A percentile compares a stretch with the other conserved stretches of the same genome.
These are phyloP conservation scores for Oligia fasciuncula DNA, from an alignment of 2,888 invertebrate genomes.

Conservation along the genomic window DNA sequence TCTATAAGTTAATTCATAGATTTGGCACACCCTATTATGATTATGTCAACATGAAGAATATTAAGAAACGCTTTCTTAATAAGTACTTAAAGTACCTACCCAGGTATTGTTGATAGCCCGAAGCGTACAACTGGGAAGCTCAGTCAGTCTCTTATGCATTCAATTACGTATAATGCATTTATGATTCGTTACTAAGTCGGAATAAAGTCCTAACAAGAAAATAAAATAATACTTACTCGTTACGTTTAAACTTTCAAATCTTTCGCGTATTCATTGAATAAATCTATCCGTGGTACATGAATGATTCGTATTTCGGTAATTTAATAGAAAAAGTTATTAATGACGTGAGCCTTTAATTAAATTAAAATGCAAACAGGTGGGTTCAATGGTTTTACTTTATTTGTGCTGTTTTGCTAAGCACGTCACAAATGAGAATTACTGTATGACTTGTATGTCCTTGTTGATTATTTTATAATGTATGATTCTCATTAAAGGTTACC, in stretches of 20 bases:
- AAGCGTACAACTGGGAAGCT: not conserved
- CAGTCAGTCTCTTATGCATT: not conserved
- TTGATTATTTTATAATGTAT: not conserved
- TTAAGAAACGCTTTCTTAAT: not conserved
- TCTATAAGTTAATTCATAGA: not conserved
- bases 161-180: not conserved
- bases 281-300: not conserved
- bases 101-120: not conserved
- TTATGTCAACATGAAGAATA: not conserved
- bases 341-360: not conserved
- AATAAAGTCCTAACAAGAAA: not conserved
- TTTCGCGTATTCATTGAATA: not conserved
- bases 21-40: not conserved
- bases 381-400: not conserved
- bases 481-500: not conserved
- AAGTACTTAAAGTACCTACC: not conserved
- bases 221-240: not conserved
- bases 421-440: not conserved
- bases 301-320: not conserved
- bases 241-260: not conserved
- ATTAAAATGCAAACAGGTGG: not conserved
- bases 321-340: not conserved
- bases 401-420: not conserved
- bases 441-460: not conserved
- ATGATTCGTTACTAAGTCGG: not conserved